Conservation (phyloP, 2,797 vertebrate species). For the Dromococcyx pavoninus region DNA sequence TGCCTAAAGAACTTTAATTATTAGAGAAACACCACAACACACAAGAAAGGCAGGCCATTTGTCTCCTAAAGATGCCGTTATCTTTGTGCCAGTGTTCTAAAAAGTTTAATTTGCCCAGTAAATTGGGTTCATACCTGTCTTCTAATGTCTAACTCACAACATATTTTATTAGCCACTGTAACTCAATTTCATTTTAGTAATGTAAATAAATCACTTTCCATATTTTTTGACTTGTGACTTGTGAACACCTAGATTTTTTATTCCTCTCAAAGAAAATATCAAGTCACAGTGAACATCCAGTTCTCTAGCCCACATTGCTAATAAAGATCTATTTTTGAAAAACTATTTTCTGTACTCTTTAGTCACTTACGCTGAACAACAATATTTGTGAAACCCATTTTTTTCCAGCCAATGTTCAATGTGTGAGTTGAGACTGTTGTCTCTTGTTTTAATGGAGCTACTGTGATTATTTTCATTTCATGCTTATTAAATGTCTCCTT, state of each 20-base stretch:
- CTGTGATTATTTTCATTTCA: neutral
- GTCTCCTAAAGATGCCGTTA: neutral
- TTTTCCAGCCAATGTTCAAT: neutral
- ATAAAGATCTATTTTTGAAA: slow-evolving; percentile 22
- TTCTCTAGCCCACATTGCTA: neutral
- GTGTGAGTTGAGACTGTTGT: rapidly evolving
- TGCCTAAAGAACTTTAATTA: neutral
- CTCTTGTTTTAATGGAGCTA: neutral
- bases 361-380: neutral
- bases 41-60: neutral
- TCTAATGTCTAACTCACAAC: neutral
- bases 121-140: slow-evolving; percentile 1
- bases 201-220: slow-evolving; percentile 7
- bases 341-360: neutral
- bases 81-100: neutral
- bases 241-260: neutral
- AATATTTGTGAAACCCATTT: neutral
- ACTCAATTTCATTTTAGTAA: neutral
- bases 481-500: neutral
- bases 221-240: neutral
- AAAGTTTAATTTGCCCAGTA: slow-evolving; percentile 12
- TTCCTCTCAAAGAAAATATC: neutral
- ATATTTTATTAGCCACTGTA: neutral
- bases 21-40: neutral
- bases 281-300: neutral